Base-by-base conservation (phyloP, 2,797 vertebrate species). In the Menidia menidia region DNA sequence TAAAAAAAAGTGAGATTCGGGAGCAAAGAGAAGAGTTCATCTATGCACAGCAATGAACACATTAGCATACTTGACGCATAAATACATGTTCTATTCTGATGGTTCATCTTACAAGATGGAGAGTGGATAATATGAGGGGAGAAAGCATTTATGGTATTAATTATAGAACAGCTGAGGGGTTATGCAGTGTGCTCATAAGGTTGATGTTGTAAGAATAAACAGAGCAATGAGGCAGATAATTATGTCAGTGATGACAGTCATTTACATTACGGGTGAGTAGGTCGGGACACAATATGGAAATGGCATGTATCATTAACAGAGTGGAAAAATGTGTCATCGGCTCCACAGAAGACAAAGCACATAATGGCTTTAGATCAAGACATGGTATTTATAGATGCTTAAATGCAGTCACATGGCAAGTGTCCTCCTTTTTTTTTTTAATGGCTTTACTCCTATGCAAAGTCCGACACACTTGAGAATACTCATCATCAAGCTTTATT, bases 401-500 rank as follows among this genome's bases (percentile, higher is more conserved):
- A 66, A 60, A 75, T 41, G 44, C 58, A 64, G 64, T 45, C 47
- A 1, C 44, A 68, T 3, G 25, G 52, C 43, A 65, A 73, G 68
- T 39, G 35, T 39, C 35, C 35, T 39, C 35, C 6, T 39, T 78
- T 15, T 41, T 62, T 77, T 78, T 71, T 33, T 64, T 67, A 64
- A 42, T 64, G 3, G 32, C 39, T 35, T 66, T 67, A 47, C 53
- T 77, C 19, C 59, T 31, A 19, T 55, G 41, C 71, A 72, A 78
- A 74, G 60, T 65, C 57, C 6, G 68, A 66, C 73, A 71, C 68
- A 70, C 64, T 80, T 71, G 59, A 75, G 80, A 78, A 69, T 48
- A 16, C 64, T 81, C 60, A 60, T 77, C 81, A 77, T 64, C 48
- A 80, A 78, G 73, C 72, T 70, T 82, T 71, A 75, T 78, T 82